phyloP scores from a whole-genome alignment of 2,113 vertebrate species.

The Bujurquina vittata region DNA sequence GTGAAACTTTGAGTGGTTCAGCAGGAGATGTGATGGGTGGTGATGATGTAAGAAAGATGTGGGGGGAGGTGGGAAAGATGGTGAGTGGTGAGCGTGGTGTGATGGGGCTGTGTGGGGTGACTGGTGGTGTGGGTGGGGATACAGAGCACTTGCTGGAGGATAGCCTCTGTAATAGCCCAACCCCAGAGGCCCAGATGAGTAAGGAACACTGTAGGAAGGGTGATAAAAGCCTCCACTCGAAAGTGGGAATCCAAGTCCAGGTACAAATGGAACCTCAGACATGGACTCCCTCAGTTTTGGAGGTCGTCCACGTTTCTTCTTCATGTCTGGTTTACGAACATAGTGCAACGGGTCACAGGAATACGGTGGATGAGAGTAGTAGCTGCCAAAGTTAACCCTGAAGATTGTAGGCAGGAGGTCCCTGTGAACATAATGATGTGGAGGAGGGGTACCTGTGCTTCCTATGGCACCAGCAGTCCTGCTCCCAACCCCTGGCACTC shows the following conservation, averaged over 20 bases:
- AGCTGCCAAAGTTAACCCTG: constrained; percentile 91
- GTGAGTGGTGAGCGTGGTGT: constrained; percentile 86
- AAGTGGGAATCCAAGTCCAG: constrained; percentile 92
- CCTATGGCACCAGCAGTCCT: constrained; percentile 67
- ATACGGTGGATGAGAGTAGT: constrained; percentile 91
- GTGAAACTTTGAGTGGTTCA: constrained; percentile 96
- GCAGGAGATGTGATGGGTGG: constrained; percentile 90
- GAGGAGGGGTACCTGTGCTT: constrained; percentile 79
- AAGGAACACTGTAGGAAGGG: constrained; percentile 95
- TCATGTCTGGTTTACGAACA: constrained; percentile 90
- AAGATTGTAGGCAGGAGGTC: constrained; percentile 97
- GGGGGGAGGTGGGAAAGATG: constrained; percentile 86
- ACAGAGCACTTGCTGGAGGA: constrained; percentile 91
- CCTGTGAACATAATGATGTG: constrained; percentile 92
- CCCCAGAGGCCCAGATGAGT: constrained; percentile 93
- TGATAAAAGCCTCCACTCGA: constrained; percentile 92
- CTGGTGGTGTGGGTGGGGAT: constrained; percentile 88
- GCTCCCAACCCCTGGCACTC: constrained; percentile 63
- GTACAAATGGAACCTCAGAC: constrained; percentile 96
- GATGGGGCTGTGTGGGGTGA: constrained; percentile 82
- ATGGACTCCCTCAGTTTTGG: constrained; percentile 95
- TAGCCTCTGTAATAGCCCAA: constrained; percentile 95
- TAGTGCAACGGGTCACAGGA: constrained; percentile 93
- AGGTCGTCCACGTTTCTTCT: constrained; percentile 96
- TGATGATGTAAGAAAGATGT: constrained; percentile 84